phyloP scores from a whole-genome alignment of 2,113 vertebrate genomes.

The Eclectus roratus region DNA sequence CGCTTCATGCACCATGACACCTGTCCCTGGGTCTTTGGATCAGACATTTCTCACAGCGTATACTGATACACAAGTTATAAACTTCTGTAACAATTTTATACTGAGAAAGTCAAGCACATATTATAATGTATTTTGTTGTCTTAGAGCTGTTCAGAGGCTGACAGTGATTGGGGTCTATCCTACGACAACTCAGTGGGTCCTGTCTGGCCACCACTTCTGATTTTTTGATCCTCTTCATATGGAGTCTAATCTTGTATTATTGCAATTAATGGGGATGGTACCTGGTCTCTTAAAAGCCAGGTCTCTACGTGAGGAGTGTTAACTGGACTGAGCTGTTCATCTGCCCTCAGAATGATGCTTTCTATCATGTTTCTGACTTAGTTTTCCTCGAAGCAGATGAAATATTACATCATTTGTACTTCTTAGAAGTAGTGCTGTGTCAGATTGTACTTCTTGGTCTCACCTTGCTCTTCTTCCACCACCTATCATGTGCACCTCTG shows the following conservation, averaged over 20 bases:
- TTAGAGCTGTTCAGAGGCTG: not conserved
- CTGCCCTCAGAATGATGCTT: not conserved
- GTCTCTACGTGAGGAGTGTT: not conserved
- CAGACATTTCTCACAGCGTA: not conserved
- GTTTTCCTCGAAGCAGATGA: not conserved
- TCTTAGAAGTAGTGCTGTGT: not conserved
- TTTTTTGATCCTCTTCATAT: not conserved
- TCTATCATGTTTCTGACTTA: not conserved
- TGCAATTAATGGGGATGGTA: not conserved
- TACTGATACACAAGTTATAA: not conserved
- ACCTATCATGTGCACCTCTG: not conserved
- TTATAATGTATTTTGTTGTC: not conserved
- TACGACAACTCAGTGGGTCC: not conserved
- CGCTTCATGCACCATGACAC: not conserved
- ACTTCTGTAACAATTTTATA: not conserved
- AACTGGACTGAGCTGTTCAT: not conserved
- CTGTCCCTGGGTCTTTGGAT: not conserved
- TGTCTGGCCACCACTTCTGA: not conserved
- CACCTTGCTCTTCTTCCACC: not conserved
- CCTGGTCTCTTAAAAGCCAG: not conserved
- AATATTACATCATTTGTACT: not conserved
- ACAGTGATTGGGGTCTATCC: not conserved
- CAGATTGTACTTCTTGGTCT: not conserved
- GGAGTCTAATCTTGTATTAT: not conserved
- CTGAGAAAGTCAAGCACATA: not conserved